Evolutionary conservation across 2,113 vertebrate genomes (phyloP).

Genomic region (Upupa epops): DNA sequence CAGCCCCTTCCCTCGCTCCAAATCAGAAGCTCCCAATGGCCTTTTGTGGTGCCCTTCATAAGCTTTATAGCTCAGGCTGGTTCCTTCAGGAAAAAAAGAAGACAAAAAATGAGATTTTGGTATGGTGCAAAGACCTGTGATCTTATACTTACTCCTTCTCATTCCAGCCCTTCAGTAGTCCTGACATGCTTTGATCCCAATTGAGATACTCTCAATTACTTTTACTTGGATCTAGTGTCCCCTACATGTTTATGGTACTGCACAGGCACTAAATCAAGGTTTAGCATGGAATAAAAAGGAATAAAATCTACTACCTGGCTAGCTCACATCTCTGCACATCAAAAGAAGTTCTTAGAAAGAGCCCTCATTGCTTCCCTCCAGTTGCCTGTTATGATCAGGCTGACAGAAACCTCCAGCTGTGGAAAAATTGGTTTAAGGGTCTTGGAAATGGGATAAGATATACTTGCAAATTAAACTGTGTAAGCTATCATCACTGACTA

Average conservation of each 20-base stretch:
- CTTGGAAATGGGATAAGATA: slow-evolving; percentile 5
- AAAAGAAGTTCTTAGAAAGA: neutral
- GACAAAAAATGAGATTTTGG: neutral
- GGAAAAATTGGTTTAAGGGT: slow-evolving; percentile 11
- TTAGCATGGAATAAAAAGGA: neutral
- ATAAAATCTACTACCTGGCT: neutral
- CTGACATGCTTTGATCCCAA: neutral
- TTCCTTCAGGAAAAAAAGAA: neutral
- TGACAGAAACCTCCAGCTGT: neutral
- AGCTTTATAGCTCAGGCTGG: neutral
- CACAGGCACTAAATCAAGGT: neutral
- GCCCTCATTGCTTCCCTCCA: neutral
- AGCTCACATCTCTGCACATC: neutral
- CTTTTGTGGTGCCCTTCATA: neutral
- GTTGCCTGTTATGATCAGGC: neutral
- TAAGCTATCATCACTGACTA: neutral
- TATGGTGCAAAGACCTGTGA: neutral
- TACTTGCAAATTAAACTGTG: slow-evolving; percentile 9
- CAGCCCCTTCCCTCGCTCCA: neutral
- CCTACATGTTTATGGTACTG: neutral
- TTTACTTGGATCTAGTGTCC: neutral
- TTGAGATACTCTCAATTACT: neutral
- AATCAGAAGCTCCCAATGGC: neutral
- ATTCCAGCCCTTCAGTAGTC: neutral
- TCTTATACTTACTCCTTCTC: neutral